A percentile compares a stretch with the other conserved stretches of the same genome.
Evolutionary conservation across 2,797 vertebrate species (phyloP).

Genomic region (Trachops cirrhosus): DNA sequence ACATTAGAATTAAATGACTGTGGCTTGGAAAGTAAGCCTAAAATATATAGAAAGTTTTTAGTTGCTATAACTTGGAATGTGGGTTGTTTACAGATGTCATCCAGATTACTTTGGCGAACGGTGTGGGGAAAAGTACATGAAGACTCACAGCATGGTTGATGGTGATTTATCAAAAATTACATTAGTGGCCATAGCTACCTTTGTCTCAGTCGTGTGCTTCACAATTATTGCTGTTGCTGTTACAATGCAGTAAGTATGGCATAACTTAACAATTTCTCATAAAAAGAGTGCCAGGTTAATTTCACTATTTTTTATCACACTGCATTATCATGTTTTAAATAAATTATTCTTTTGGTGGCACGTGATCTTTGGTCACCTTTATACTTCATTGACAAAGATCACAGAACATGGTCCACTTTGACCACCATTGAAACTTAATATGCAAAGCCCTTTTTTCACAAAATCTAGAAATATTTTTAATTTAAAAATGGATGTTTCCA

Average conservation of each 20-base stretch:
- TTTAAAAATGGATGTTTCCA: not conserved
- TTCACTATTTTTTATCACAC: not conserved
- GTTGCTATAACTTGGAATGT: not conserved
- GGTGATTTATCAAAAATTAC: constrained; percentile 77
- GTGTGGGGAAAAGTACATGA: constrained; percentile 85
- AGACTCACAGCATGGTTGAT: constrained; percentile 77
- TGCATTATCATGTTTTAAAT: not conserved
- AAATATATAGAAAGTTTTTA: not conserved
- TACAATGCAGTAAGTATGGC: constrained; percentile 82
- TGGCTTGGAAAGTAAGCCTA: not conserved
- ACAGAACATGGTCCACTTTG: not conserved
- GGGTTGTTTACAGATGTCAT: constrained; percentile 80
- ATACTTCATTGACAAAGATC: not conserved
- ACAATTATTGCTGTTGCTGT: constrained; percentile 75
- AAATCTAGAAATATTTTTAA: not conserved
- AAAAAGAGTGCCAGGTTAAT: not conserved
- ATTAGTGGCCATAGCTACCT: constrained; percentile 75
- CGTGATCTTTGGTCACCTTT: not conserved
- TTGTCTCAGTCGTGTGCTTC: constrained; percentile 76
- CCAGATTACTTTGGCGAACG: constrained; percentile 85
- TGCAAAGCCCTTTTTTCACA: not conserved
- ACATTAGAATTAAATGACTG: not conserved
- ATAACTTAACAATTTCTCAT: not conserved
- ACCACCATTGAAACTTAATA: not conserved
- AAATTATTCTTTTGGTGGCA: not conserved